Percentiles rank a stretch among this genome's conserved stretches.
Evolutionary conservation across 2,113 vertebrate species (phyloP).

Genomic region (Siniperca chuatsi): DNA sequence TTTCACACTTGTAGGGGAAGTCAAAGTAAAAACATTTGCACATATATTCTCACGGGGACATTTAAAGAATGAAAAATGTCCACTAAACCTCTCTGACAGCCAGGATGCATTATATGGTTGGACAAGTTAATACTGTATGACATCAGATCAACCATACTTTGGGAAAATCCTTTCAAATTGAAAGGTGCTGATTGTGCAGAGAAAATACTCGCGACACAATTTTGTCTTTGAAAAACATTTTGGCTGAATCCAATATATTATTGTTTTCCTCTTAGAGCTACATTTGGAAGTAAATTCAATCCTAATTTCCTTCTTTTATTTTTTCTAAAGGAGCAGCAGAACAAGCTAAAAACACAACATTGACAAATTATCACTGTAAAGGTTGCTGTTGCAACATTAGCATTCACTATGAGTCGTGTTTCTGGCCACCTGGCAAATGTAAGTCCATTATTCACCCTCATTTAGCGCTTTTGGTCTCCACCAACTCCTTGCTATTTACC

Average conservation of each 20-base stretch:
- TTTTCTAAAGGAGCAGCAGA: too few relatives aligned
- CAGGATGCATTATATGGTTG: neutral
- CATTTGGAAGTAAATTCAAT: too few relatives aligned
- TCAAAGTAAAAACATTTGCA: neutral
- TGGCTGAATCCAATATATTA: neutral
- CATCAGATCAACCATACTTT: neutral
- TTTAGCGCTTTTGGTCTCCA: neutral
- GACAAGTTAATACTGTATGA: neutral
- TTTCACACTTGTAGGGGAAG: neutral
- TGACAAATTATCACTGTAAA: neutral
- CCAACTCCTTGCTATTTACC: neutral
- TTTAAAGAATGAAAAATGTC: neutral
- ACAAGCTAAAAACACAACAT: too few relatives aligned
- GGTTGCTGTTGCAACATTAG: neutral
- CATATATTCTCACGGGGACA: neutral
- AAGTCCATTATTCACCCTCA: neutral
- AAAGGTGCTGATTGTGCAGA: neutral
- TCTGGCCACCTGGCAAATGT: neutral
- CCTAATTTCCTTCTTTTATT: too few relatives aligned
- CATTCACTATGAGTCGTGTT: neutral
- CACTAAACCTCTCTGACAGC: neutral
- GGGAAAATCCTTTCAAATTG: neutral
- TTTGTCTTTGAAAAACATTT: too few relatives aligned
- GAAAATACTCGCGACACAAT: too few relatives aligned
- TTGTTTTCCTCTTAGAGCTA: neutral